phyloP scores from a whole-genome alignment of 1,140 invertebrate genomes.

The Apis laboriosa region DNA sequence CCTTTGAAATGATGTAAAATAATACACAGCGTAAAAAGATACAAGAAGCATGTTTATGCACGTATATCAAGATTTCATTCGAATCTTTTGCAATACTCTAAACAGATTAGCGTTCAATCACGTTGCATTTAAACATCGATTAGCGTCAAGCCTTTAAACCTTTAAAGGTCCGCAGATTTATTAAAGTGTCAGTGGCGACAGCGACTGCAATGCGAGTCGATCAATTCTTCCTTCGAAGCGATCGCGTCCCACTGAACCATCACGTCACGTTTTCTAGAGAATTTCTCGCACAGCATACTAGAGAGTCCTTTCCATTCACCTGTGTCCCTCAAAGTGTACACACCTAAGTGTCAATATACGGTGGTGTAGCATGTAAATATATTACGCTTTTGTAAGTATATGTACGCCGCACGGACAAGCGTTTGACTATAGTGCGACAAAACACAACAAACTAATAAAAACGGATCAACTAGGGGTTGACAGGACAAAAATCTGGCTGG shows the following conservation, averaged over 20 bases:
- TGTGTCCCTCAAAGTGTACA: neutral
- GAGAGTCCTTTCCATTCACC: slow-evolving; percentile 36
- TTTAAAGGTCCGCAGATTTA: slow-evolving; percentile 32
- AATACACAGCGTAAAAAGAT: neutral
- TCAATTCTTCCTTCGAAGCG: slow-evolving; percentile 13
- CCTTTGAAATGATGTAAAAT: too few species aligned
- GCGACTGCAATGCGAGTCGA: neutral
- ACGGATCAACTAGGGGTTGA: neutral
- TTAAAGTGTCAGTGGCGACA: neutral
- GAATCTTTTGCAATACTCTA: neutral
- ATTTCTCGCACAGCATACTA: neutral
- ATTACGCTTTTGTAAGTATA: slow-evolving; percentile 19
- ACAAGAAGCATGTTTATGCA: neutral
- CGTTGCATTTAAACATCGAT: slow-evolving; percentile 34
- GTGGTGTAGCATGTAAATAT: neutral
- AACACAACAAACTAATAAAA: neutral
- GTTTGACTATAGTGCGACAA: neutral
- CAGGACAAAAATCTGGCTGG: slow-evolving; percentile 16
- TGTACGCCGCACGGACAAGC: neutral
- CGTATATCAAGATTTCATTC: too few species aligned
- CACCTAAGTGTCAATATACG: neutral
- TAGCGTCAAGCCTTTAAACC: slow-evolving; percentile 30
- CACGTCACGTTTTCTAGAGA: slow-evolving; percentile 5
- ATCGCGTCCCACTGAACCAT: slow-evolving; percentile 31
- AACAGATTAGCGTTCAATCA: slow-evolving; percentile 11